Conservation (phyloP, 2,888 invertebrate species). For the Glyphotaelius pellucidus region DNA sequence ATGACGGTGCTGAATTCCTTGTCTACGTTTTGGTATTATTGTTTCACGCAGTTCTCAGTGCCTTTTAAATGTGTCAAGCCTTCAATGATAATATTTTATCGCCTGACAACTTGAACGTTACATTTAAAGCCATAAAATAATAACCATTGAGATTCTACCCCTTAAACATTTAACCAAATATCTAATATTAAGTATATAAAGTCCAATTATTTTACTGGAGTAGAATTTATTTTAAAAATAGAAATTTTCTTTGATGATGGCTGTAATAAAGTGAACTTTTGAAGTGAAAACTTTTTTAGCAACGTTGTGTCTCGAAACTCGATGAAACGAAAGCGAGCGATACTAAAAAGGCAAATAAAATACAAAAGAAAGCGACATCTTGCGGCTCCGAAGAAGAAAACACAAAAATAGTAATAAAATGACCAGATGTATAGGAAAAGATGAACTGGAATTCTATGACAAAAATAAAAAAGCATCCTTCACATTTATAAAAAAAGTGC, state of each 20-base stretch:
- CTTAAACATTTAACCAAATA: not conserved
- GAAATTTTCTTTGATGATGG: not conserved
- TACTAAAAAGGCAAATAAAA: too few species aligned
- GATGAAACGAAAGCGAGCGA: too few species aligned
- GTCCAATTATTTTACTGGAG: not conserved
- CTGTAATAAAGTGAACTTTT: not conserved
- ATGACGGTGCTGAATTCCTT: not conserved
- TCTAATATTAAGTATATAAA: not conserved
- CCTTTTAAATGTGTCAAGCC: not conserved
- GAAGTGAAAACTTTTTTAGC: too few species aligned
- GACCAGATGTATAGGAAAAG: too few species aligned
- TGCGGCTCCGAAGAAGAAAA: too few species aligned
- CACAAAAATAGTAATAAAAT: too few species aligned
- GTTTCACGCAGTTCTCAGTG: not conserved
- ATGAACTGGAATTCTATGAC: too few species aligned
- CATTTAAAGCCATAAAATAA: conserved; percentile 2
- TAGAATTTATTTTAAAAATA: not conserved
- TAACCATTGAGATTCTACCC: not conserved
- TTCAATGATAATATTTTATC: conserved; percentile 2
- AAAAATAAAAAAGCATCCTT: too few species aligned
- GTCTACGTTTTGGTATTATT: not conserved
- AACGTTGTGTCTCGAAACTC: too few species aligned
- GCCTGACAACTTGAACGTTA: not conserved
- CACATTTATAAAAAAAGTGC: too few species aligned
- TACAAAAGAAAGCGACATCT: too few species aligned